phyloP scores from a whole-genome alignment of 2,888 invertebrate species.

The Stegophylla sp. region DNA sequence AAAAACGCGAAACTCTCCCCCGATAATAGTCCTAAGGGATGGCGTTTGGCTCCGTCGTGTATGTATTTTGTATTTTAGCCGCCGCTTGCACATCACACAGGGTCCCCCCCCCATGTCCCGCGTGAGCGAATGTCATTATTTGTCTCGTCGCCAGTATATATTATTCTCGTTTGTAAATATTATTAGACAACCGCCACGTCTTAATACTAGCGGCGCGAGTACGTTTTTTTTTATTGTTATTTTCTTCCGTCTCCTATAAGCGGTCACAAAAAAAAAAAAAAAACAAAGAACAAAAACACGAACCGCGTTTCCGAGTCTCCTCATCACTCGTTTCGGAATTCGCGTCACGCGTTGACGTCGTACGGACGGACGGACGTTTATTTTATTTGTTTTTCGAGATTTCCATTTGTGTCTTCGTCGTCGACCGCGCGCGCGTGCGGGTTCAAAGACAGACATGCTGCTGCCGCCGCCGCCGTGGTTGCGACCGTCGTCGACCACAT shows the following conservation, averaged over 20 bases:
- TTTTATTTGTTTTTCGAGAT: not conserved
- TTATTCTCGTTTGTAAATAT: not conserved
- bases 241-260: not conserved
- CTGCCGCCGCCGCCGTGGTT: not conserved
- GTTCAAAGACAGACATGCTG: slow-evolving; percentile 31
- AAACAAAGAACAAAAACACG: too few species aligned
- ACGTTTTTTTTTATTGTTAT: not conserved
- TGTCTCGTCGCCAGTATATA: not conserved
- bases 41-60: too few species aligned
- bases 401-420: not conserved
- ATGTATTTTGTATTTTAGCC: too few species aligned
- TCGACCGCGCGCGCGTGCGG: not conserved
- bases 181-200: not conserved
- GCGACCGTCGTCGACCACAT: slow-evolving; percentile 19
- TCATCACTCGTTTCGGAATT: slow-evolving; percentile 5
- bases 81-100: too few species aligned
- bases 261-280: too few species aligned
- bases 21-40: too few species aligned
- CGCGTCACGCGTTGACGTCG: slow-evolving; percentile 40
- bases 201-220: too few species aligned
- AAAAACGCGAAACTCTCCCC: too few species aligned
- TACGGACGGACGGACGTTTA: not conserved
- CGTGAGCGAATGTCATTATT: too few species aligned
- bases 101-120: not conserved
- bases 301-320: not conserved